These are phyloP conservation scores for Oscheius myriophilus DNA, from an alignment of 2,888 invertebrate species.

Conservation along the genomic window DNA sequence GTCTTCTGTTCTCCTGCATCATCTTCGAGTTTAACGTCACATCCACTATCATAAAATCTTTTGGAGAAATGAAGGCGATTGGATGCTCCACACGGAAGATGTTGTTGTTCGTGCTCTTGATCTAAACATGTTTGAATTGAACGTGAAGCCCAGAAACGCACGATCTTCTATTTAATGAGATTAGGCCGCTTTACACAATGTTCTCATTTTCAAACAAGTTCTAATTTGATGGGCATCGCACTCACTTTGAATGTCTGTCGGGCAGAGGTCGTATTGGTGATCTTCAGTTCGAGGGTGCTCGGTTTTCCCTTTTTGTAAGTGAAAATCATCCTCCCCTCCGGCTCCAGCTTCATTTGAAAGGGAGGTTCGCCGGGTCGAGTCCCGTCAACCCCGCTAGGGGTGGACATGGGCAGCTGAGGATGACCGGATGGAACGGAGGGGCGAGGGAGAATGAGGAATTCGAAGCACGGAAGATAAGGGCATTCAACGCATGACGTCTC, in stretches of 20 bases:
- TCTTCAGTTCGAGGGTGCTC: slow-evolving; percentile 29
- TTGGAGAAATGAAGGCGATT: slow-evolving; percentile 51
- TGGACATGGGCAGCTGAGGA: too few relatives aligned
- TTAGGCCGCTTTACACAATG: too few relatives aligned
- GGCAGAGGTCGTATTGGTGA: slow-evolving; percentile 47
- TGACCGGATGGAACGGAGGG: too few relatives aligned
- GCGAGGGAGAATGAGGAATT: too few relatives aligned
- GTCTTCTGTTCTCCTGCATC: slow-evolving; percentile 38
- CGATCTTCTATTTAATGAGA: too few relatives aligned
- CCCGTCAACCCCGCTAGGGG: too few relatives aligned
- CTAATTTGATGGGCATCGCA: too few relatives aligned
- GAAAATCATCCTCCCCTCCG: slow-evolving; percentile 43
- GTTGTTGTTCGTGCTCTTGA: slow-evolving; percentile 60
- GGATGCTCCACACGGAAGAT: slow-evolving; percentile 60
- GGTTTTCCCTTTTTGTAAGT: slow-evolving; percentile 35
- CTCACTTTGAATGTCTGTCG: slow-evolving; percentile 51
- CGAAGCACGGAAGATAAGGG: too few relatives aligned
- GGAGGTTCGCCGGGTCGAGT: not conserved
- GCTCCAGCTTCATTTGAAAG: slow-evolving; percentile 34
- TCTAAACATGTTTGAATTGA: slow-evolving; percentile 30
- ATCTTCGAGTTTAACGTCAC: slow-evolving; percentile 41
- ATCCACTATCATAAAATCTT: not conserved
- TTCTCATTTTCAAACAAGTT: too few relatives aligned
- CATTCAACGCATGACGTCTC: too few relatives aligned
- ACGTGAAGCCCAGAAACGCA: not conserved